Conservation (phyloP, 2,888 invertebrate species). For the Deilephila elpenor region DNA sequence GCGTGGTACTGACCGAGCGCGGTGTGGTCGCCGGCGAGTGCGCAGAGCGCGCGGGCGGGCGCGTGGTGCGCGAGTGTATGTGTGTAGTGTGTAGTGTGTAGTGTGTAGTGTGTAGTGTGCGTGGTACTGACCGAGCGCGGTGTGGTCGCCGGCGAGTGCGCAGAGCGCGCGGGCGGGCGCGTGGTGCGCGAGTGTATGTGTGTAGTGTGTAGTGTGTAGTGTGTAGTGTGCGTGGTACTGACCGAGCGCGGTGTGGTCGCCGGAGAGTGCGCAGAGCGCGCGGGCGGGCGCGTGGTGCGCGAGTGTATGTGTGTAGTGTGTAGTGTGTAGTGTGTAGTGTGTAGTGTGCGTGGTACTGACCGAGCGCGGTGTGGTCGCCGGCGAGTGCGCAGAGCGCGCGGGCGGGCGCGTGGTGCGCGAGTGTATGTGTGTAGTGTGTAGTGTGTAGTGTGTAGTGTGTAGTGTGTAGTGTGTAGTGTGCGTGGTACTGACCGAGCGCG, state of each 20-base stretch:
- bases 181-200: slow-evolving; percentile 54
- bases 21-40: slow-evolving; percentile 66
- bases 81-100: too few relatives aligned
- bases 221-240: slow-evolving; percentile 38
- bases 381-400: slow-evolving; percentile 68
- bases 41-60: slow-evolving; percentile 58
- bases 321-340: too few relatives aligned
- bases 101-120: too few relatives aligned
- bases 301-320: too few relatives aligned
- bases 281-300: slow-evolving; percentile 48
- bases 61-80: slow-evolving; percentile 53
- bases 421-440: too few relatives aligned
- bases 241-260: slow-evolving; percentile 68
- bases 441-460: too few relatives aligned
- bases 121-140: slow-evolving; percentile 63
- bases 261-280: slow-evolving; percentile 68
- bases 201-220: too few relatives aligned
- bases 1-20: slow-evolving; percentile 63
- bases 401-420: slow-evolving; percentile 46
- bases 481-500: too few relatives aligned
- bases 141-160: slow-evolving; percentile 67
- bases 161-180: slow-evolving; percentile 56
- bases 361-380: slow-evolving; percentile 65
- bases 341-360: slow-evolving; percentile 50
- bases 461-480: too few relatives aligned